Conservation (phyloP, 2,888 invertebrate species). For the Andrena bicolor region DNA sequence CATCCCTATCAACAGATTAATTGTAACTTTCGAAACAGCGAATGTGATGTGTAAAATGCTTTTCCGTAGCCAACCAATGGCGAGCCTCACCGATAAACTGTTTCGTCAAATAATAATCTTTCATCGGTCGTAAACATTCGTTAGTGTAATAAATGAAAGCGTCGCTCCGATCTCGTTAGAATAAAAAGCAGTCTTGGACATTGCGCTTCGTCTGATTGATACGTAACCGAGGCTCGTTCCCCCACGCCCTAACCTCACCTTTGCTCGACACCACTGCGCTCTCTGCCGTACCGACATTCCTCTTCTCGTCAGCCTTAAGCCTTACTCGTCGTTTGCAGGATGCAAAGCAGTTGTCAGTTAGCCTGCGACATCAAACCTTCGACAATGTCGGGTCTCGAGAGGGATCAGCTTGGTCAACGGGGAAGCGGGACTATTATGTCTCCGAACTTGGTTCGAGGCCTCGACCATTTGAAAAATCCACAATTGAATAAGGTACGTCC, state of each 20-base stretch:
- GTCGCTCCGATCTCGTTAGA: background rate
- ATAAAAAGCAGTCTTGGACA: background rate
- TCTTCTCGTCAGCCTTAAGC: slow-evolving; percentile 32
- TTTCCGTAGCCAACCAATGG: background rate
- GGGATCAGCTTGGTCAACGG: slow-evolving; percentile 88
- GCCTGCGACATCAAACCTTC: slow-evolving; percentile 44
- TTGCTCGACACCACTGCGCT: slow-evolving; percentile 38
- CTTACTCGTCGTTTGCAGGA: slow-evolving; percentile 61
- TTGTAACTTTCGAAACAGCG: background rate
- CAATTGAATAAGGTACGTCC: slow-evolving; percentile 89
- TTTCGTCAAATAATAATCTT: slow-evolving; percentile 2
- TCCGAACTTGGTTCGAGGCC: slow-evolving; percentile 87
- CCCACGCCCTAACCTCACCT: slow-evolving; percentile 58
- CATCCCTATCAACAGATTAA: background rate
- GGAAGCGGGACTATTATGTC: slow-evolving; percentile 86
- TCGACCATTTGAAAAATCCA: slow-evolving; percentile 89
- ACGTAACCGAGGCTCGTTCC: slow-evolving; percentile 46
- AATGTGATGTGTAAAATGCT: background rate
- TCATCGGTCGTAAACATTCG: background rate
- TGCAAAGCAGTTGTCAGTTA: slow-evolving; percentile 53
- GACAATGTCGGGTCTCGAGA: slow-evolving; percentile 81
- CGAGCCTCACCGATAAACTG: background rate
- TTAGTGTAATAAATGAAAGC: background rate
- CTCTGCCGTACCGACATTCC: slow-evolving; percentile 64
- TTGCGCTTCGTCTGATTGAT: slow-evolving; percentile 8